A percentile compares a stretch with the other conserved stretches of the same genome.
These are phyloP conservation scores for Trissoscelio sp. DNA, from an alignment of 2,888 invertebrate genomes.

Conservation along the genomic window DNA sequence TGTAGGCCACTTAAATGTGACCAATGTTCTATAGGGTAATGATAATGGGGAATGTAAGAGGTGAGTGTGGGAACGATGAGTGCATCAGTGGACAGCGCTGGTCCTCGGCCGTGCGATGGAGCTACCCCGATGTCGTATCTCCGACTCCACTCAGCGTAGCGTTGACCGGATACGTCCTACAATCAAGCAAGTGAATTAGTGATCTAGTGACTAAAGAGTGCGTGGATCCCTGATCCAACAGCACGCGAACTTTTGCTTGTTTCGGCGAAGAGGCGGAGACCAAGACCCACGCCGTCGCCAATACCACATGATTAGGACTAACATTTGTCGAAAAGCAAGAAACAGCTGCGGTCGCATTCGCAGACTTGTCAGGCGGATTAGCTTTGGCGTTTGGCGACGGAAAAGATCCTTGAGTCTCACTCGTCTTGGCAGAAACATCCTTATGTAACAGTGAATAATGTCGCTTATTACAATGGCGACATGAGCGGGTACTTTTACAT, in stretches of 20 bases:
- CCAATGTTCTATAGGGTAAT: not conserved
- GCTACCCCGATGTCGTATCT: not conserved
- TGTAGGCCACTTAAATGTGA: not conserved
- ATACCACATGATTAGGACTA: not conserved
- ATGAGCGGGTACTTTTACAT: constrained; percentile 5
- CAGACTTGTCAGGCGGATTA: not conserved
- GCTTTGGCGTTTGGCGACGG: not conserved
- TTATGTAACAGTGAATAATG: constrained; percentile 33
- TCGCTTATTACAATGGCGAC: constrained; percentile 2
- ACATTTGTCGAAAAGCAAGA: not conserved
- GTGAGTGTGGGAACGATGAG: not conserved
- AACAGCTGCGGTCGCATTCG: not conserved
- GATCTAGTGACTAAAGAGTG: not conserved
- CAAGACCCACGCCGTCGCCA: constrained; percentile 27
- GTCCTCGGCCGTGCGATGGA: not conserved
- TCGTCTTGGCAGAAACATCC: no score
- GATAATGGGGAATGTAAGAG: not conserved
- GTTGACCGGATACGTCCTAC: not conserved
- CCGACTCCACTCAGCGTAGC: not conserved
- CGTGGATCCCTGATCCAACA: constrained; percentile 30
- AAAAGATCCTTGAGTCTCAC: no score
- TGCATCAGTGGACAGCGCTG: constrained; percentile 3
- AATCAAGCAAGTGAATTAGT: not conserved
- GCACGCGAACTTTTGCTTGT: not conserved
- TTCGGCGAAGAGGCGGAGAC: not conserved